A percentile compares a stretch with the other conserved stretches of the same genome.
Conservation (phyloP, 2,888 invertebrate species). For the Ashinkailepas kermadecensis region DNA sequence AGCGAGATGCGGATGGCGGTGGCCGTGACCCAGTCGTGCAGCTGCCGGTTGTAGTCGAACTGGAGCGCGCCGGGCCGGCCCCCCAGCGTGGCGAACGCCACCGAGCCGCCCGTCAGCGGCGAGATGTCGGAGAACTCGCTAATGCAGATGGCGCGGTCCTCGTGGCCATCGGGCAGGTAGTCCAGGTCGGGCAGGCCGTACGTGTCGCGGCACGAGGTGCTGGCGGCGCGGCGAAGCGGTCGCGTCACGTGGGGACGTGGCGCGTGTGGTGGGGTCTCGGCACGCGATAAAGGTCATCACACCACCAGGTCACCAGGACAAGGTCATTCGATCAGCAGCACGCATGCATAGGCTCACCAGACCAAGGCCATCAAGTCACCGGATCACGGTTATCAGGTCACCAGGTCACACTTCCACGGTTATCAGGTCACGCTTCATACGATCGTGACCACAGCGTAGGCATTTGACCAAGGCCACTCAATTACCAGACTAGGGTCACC, state of each 20-base stretch:
- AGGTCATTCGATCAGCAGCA: too few species aligned
- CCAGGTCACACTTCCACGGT: too few species aligned
- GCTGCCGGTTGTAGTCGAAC: constrained; percentile 78
- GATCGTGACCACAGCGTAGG: too few species aligned
- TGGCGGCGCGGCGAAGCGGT: constrained; percentile 42
- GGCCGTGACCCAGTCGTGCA: constrained; percentile 85
- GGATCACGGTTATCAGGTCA: too few species aligned
- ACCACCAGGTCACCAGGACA: too few species aligned
- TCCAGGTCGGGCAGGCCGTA: constrained; percentile 74
- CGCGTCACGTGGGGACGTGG: background rate
- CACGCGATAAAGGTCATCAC: too few species aligned
- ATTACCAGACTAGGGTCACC: too few species aligned
- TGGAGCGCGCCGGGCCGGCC: constrained; percentile 86
- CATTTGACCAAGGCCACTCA: too few species aligned
- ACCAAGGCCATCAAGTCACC: too few species aligned
- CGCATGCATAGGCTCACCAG: too few species aligned
- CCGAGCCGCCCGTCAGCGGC: constrained; percentile 86
- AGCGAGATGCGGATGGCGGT: constrained; percentile 84
- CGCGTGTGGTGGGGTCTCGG: too few species aligned
- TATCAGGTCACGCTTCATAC: too few species aligned
- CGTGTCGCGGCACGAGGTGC: constrained; percentile 84
- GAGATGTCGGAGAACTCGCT: constrained; percentile 97
- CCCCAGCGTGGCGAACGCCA: constrained; percentile 89
- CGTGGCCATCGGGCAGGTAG: constrained; percentile 64
- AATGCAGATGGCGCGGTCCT: constrained; percentile 93